phyloP scores from a whole-genome alignment of 2,888 invertebrate genomes.

The Frankliniella intonsa region DNA sequence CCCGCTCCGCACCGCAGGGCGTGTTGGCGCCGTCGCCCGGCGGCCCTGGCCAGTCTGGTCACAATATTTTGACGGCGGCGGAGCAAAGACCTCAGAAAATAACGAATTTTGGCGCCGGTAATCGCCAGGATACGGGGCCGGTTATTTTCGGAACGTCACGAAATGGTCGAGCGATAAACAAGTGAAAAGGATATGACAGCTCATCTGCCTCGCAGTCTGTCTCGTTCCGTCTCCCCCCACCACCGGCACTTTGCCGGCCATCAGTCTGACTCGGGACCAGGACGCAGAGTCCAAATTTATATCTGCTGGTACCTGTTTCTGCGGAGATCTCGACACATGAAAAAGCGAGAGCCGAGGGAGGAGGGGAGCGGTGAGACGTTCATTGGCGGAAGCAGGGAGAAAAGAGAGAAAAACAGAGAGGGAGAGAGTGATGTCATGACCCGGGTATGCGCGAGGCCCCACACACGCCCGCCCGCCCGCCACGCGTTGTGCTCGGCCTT shows the following conservation, averaged over 20 bases:
- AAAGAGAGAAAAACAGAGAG: neutral
- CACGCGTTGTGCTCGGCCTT: neutral
- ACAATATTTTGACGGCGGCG: conserved; percentile 13
- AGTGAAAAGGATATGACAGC: conserved; percentile 21
- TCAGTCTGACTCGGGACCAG: no score
- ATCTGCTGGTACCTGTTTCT: no score
- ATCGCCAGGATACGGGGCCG: neutral
- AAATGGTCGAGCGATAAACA: neutral
- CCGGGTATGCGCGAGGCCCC: conserved; percentile 34
- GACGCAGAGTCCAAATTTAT: no score
- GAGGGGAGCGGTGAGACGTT: no score
- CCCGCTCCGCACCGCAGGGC: no score
- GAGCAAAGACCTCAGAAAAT: conserved; percentile 22
- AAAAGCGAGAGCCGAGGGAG: no score
- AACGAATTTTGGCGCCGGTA: neutral
- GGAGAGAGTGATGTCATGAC: conserved; percentile 35
- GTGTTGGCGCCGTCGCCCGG: no score
- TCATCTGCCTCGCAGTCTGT: neutral
- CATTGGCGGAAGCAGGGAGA: neutral
- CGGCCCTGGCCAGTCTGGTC: neutral
- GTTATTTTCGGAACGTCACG: neutral
- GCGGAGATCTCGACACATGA: no score
- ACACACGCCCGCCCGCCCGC: neutral
- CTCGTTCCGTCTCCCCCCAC: neutral
- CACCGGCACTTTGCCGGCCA: no score